Conservation (phyloP, 2,113 vertebrate species). For the Callospermophilus lateralis region DNA sequence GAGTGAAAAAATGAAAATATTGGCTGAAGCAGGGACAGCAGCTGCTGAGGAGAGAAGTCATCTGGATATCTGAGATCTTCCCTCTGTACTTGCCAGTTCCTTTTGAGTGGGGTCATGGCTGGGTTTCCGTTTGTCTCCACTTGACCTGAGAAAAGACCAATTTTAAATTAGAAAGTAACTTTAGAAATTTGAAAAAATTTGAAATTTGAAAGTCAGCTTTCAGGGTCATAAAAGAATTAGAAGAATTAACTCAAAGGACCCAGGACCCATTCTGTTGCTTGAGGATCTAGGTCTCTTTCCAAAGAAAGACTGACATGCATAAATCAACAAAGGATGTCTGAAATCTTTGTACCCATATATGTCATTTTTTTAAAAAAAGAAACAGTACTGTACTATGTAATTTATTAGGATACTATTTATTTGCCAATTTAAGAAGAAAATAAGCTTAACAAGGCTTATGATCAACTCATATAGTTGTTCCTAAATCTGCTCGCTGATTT, state of each 20-base stretch:
- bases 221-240: not conserved
- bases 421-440: not conserved
- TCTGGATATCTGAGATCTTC: accelerated
- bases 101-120: not conserved
- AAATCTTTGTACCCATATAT: not conserved
- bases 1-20: not conserved
- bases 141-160: not conserved
- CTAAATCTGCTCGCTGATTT: not conserved
- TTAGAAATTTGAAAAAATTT: constrained; percentile 18
- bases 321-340: not conserved
- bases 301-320: not conserved
- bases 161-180: constrained; percentile 28
- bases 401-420: not conserved
- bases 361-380: not conserved
- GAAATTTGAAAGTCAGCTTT: too few species aligned
- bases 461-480: not conserved
- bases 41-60: not conserved
- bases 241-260: not conserved
- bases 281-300: not conserved
- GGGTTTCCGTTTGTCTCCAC: not conserved
- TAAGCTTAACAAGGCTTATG: not conserved
- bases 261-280: not conserved
- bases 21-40: too few species aligned
- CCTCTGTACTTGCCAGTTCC: not conserved
- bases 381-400: not conserved